Base-by-base conservation (phyloP, 2,113 vertebrate species). In the Motacilla tschutschensis region DNA sequence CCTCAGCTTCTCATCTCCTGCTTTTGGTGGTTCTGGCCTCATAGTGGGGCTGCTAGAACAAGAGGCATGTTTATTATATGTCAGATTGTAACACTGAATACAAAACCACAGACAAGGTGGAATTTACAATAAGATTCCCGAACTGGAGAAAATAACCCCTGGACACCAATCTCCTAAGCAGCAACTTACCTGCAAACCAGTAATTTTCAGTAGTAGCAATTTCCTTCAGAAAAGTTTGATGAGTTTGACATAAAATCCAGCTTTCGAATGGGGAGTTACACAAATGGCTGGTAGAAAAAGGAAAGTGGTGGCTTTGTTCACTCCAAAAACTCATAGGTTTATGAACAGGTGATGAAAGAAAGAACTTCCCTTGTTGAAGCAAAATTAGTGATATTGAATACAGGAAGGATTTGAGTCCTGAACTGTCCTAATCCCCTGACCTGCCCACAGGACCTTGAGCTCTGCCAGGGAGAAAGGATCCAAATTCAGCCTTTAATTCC, bases 181-280 rank as follows among this genome's bases (percentile, higher is more conserved):
- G 11, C 18, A 69, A 36, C 6, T 51, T 55, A 28, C 6, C 53
- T 46, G n/a, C 8, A 62, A 83, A 78, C 10, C 8, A 48, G 19
- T 22, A 16, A 15, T 62, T 91, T 69, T 83, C 0, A 0, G 17
- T 25, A 70, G 33, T 80, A 50, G 28, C 24, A 33, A 25, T 73
- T 80, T 57, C 19, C 24, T 63, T 83, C 43, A 53, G 17, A 58
- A 63, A 71, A 78, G 24, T 66, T 65, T 46, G n/a, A 36, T 20
- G 48, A 18, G 2, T 74, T 79, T 59, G 28, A 47, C 40, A 28
- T 40, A 64, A 87, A 67, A 50, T 46, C 16, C 33, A 62, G 9
- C 18, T 74, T 66, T 57, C 0, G 0, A 83, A 19, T 17, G 7
- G 0, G 2, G 19, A 67, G 36, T 79, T 53, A 53, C 35, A 62